These are phyloP conservation scores for Mugil cephalus DNA, from an alignment of 2,113 vertebrate genomes.

Conservation along the genomic window DNA sequence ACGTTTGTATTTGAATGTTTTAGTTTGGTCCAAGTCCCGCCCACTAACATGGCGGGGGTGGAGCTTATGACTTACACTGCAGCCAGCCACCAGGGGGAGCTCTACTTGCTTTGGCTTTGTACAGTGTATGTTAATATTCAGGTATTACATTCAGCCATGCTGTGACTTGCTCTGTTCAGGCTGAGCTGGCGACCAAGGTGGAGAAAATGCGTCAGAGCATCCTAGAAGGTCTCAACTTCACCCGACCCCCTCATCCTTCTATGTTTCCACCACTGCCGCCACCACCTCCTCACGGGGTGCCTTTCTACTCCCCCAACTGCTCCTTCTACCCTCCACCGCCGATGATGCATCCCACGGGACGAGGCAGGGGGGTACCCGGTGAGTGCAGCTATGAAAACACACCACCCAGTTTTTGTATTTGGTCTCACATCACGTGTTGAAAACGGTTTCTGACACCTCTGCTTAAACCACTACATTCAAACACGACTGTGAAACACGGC, in stretches of 20 bases:
- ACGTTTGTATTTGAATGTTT: too few species aligned
- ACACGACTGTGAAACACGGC: too few species aligned
- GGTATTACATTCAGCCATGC: too few species aligned
- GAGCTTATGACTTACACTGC: too few species aligned
- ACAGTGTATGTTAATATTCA: too few species aligned
- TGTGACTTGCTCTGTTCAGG: conserved; percentile 71
- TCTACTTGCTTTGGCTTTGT: too few species aligned
- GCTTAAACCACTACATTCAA: not conserved
- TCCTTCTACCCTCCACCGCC: conserved; percentile 90
- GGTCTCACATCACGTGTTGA: not conserved
- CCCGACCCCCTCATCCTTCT: conserved; percentile 89
- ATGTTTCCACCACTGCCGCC: conserved; percentile 88
- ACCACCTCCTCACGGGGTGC: conserved; percentile 86
- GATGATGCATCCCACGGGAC: conserved; percentile 88
- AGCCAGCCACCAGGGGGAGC: too few species aligned
- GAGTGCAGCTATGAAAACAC: conserved; percentile 59
- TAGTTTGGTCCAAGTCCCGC: too few species aligned
- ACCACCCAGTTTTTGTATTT: not conserved
- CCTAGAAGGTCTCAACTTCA: conserved; percentile 94
- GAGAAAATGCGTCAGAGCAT: conserved; percentile 98
- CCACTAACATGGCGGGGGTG: too few species aligned
- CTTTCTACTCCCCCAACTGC: conserved; percentile 89
- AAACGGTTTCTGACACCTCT: not conserved
- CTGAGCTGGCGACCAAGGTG: conserved; percentile 92
- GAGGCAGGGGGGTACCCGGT: conserved; percentile 91